Conservation (phyloP, 2,113 vertebrate genomes). For the Rhagologus leucostigma region DNA sequence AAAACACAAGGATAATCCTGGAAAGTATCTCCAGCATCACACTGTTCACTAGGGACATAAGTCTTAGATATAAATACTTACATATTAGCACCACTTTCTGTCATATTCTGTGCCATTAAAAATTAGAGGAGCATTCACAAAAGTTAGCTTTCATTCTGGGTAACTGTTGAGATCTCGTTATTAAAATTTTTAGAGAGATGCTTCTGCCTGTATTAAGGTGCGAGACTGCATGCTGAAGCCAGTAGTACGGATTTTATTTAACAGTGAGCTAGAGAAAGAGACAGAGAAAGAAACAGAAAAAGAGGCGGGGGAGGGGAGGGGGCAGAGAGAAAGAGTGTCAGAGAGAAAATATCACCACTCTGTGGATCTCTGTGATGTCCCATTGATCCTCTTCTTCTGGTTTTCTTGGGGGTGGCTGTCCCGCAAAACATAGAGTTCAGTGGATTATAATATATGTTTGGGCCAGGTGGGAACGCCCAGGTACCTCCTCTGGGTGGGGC, state of each 20-base stretch:
- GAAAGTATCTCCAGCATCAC: background rate
- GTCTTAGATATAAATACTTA: background rate
- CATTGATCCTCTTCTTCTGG: background rate
- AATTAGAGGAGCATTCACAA: background rate
- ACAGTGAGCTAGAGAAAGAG: background rate
- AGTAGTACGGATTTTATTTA: background rate
- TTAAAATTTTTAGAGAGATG: background rate
- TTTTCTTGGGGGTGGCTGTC: background rate
- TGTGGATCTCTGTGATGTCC: background rate
- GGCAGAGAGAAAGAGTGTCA: background rate
- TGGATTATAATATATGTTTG: background rate
- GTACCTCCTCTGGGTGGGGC: no score
- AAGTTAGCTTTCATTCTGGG: background rate
- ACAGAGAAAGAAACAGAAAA: background rate
- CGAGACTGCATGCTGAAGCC: background rate
- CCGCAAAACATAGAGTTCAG: background rate
- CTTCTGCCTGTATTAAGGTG: background rate
- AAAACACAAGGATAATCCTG: background rate
- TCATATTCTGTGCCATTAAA: background rate
- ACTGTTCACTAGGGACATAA: background rate
- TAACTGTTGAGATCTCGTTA: background rate
- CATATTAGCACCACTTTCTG: background rate
- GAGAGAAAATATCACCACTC: background rate
- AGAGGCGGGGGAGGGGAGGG: fast-evolving
- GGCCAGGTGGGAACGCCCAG: background rate